These are phyloP conservation scores for Calliopum simillimum DNA, from an alignment of 2,888 invertebrate genomes.

Conservation along the genomic window DNA sequence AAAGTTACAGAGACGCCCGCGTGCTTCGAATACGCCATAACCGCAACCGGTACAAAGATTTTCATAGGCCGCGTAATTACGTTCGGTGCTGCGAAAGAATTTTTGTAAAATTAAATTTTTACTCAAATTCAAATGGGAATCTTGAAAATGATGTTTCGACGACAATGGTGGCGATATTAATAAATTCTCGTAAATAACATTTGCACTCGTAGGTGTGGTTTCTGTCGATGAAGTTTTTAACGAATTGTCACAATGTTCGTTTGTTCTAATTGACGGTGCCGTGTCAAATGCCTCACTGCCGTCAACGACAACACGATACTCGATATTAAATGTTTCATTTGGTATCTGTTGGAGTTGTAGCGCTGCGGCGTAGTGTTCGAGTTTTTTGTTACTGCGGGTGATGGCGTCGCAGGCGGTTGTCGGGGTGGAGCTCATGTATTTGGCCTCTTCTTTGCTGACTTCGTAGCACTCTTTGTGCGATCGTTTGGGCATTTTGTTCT, in stretches of 20 bases:
- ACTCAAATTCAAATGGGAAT: slow-evolving; percentile 37
- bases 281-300: slow-evolving; percentile 31
- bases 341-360: slow-evolving; percentile 36
- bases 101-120: slow-evolving; percentile 56
- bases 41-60: slow-evolving; percentile 65
- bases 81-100: slow-evolving; percentile 56
- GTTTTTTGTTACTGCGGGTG: slow-evolving; percentile 38
- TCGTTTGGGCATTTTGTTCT: slow-evolving; percentile 31
- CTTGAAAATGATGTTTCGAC: slow-evolving; percentile 21
- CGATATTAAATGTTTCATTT: slow-evolving; percentile 43
- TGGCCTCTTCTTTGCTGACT: slow-evolving; percentile 44
- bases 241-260: slow-evolving; percentile 30
- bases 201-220: slow-evolving; percentile 3
- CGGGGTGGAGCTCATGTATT: slow-evolving; percentile 38
- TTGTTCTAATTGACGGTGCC: neutral
- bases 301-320: slow-evolving; percentile 40
- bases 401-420: slow-evolving; percentile 1
- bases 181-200: no score
- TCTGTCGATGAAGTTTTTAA: neutral
- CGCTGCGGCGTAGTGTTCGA: slow-evolving; percentile 38
- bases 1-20: slow-evolving; percentile 62
- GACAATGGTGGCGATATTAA: no score
- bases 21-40: slow-evolving; percentile 63
- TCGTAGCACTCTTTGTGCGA: slow-evolving; percentile 31
- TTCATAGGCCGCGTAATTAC: slow-evolving; percentile 56